Conservation (phyloP, 2,113 vertebrate genomes). For the Bungarus multicinctus region DNA sequence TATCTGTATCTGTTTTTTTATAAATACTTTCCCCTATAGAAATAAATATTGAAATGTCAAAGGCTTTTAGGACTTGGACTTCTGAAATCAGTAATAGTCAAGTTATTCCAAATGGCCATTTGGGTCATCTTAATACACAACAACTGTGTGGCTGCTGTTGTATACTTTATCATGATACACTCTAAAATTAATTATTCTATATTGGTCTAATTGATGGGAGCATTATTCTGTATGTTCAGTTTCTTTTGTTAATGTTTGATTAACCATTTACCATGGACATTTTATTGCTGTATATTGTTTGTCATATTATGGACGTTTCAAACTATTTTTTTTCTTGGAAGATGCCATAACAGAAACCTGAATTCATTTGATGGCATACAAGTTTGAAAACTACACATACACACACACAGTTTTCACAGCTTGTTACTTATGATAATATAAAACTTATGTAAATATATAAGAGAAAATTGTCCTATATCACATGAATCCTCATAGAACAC, state of each 20-base stretch:
- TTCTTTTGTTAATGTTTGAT: not conserved
- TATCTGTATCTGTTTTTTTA: too few relatives aligned
- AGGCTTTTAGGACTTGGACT: not conserved
- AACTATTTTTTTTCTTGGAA: not conserved
- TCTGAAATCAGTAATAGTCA: not conserved
- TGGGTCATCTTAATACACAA: not conserved
- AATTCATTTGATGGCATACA: not conserved
- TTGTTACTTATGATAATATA: not conserved
- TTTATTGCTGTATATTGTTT: not conserved
- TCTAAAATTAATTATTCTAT: not conserved
- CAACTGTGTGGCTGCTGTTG: not conserved
- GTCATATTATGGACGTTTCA: not conserved
- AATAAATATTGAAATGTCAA: not conserved
- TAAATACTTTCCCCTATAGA: not conserved
- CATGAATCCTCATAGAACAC: not conserved
- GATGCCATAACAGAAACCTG: not conserved
- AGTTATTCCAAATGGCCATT: not conserved
- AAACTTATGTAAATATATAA: not conserved
- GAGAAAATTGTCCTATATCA: not conserved
- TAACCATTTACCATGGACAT: not conserved
- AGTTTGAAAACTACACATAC: not conserved
- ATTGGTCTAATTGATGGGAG: not conserved
- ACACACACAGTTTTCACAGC: not conserved
- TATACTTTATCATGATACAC: not conserved
- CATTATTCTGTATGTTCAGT: not conserved